Percentiles rank a stretch among this genome's conserved stretches.
Evolutionary conservation across 2,113 vertebrate species (phyloP).

Genomic region (Catagonus wagneri): DNA sequence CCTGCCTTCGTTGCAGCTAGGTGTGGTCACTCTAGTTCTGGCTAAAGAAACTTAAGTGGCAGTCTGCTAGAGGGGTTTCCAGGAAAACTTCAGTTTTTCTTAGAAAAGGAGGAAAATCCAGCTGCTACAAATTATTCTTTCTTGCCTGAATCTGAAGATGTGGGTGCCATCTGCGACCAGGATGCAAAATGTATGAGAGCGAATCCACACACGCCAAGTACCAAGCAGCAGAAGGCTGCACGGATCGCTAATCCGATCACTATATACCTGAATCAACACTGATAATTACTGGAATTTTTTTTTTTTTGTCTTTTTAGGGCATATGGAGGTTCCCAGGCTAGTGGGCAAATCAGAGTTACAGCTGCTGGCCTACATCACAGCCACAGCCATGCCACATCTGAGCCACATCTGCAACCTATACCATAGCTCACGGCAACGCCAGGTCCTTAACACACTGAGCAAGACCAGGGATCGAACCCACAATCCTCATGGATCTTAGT

Average conservation of each 20-base stretch:
- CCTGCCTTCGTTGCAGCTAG: not conserved
- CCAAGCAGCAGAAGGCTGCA: not conserved
- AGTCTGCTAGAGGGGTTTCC: not conserved
- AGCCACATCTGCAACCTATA: too few relatives aligned
- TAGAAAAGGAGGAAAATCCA: not conserved
- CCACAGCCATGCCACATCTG: too few relatives aligned
- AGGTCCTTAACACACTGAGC: too few relatives aligned
- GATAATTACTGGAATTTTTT: not conserved
- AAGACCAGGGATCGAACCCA: too few relatives aligned
- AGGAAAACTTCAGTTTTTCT: conserved; percentile 16
- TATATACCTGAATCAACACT: not conserved
- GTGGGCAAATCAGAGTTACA: too few relatives aligned
- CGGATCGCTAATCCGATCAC: not conserved
- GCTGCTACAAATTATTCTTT: not conserved
- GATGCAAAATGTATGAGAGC: not conserved
- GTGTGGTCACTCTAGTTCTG: not conserved
- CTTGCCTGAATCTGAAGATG: not conserved
- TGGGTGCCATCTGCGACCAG: not conserved
- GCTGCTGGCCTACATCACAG: too few relatives aligned
- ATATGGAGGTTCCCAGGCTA: too few relatives aligned
- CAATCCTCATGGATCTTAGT: too few relatives aligned
- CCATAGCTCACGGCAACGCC: too few relatives aligned
- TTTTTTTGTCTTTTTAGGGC: too few relatives aligned
- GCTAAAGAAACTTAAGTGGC: not conserved
- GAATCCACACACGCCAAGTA: not conserved